A percentile compares a stretch with the other conserved stretches of the same genome.
phyloP scores from a whole-genome alignment of 2,797 vertebrate genomes.

The Netta rufina region DNA sequence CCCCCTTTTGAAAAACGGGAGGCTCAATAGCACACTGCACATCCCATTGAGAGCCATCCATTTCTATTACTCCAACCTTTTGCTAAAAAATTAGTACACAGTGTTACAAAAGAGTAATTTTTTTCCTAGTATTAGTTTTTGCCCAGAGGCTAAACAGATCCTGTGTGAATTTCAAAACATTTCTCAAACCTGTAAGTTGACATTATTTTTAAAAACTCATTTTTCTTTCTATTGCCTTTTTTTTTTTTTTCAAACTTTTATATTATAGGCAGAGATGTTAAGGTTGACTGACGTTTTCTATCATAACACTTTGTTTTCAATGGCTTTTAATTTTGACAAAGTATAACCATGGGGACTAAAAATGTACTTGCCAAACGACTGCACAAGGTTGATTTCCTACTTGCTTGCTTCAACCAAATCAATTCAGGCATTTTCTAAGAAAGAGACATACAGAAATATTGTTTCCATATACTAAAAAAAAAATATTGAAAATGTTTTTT shows the following conservation, averaged over 20 bases:
- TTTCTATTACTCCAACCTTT: constrained; percentile 1
- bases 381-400: background rate
- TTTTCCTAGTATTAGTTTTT: background rate
- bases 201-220: background rate
- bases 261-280: background rate
- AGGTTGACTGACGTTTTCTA: constrained; percentile 30
- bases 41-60: background rate
- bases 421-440: constrained; percentile 20
- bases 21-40: background rate
- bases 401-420: constrained; percentile 1
- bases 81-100: constrained; percentile 7
- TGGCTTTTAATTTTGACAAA: constrained; percentile 30
- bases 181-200: constrained; percentile 4
- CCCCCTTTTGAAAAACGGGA: background rate
- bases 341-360: background rate
- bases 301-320: constrained; percentile 37
- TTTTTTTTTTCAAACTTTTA: background rate
- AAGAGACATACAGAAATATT: background rate
- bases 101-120: background rate
- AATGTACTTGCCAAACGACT: background rate
- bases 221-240: background rate
- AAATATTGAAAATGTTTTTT: background rate
- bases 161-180: constrained; percentile 21
- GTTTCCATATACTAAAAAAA: background rate
- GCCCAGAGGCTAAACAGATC: background rate